Percentiles rank a stretch among this genome's conserved stretches.
Evolutionary conservation across 35 echinoderm and acorn worm genomes (phyloP).

Genomic region (Chiridota heheva): DNA sequence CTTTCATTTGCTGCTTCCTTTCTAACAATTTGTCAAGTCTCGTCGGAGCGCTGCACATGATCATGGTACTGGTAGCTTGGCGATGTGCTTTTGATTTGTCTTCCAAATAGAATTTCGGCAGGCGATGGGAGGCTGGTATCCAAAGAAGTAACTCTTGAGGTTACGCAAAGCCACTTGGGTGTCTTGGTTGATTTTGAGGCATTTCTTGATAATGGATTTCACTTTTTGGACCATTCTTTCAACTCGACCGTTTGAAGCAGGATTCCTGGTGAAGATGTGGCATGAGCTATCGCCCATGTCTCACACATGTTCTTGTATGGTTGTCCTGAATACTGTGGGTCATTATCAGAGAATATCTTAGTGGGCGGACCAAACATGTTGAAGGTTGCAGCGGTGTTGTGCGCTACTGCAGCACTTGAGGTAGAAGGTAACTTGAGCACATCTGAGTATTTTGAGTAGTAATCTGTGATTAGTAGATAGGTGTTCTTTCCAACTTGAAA

Average conservation of each 20-base stretch:
- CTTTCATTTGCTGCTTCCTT: too few species aligned
- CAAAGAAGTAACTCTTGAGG: conserved; percentile 44
- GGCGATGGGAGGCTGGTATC: conserved; percentile 44
- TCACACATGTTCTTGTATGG: conserved; percentile 54
- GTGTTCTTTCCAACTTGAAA: conserved; percentile 22
- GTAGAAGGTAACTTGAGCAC: conserved; percentile 37
- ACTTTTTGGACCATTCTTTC: conserved; percentile 59
- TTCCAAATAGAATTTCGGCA: conserved; percentile 50
- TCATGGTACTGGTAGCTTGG: conserved; percentile 71
- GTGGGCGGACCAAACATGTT: conserved; percentile 49
- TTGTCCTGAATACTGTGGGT: conserved; percentile 44
- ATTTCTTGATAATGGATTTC: conserved; percentile 56
- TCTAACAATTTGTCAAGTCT: too few species aligned
- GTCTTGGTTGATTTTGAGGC: conserved; percentile 51
- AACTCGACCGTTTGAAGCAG: conserved; percentile 53
- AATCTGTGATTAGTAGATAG: conserved; percentile 56
- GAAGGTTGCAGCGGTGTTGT: conserved; percentile 28
- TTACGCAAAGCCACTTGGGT: conserved; percentile 40
- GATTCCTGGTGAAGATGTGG: conserved; percentile 51
- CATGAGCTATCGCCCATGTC: conserved; percentile 56
- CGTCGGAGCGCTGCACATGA: too few species aligned
- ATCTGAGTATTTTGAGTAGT: conserved; percentile 67
- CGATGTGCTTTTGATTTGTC: conserved; percentile 34
- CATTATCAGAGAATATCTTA: conserved; percentile 64
- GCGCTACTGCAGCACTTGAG: conserved; percentile 26